Evolutionary conservation across 2,797 vertebrate genomes (phyloP).

Genomic region (Clarias platycephalus): DNA sequence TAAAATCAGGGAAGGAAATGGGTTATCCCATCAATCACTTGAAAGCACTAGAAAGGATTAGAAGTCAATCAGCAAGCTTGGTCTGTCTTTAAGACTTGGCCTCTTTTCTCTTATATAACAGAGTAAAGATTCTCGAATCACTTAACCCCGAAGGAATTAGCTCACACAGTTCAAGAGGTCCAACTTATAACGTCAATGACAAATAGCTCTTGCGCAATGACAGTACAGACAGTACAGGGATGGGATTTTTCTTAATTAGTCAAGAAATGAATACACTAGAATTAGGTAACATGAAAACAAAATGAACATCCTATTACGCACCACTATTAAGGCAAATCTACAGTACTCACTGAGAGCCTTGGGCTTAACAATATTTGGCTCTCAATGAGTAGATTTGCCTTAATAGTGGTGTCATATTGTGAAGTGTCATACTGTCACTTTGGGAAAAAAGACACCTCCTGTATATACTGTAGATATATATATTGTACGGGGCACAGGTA

Average conservation of each 20-base stretch:
- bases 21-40: conserved; percentile 1
- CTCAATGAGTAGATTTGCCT: too few species aligned
- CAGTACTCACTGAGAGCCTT: too few species aligned
- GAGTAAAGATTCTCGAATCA: conserved; percentile 62
- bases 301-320: conserved; percentile 46
- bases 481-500: too few species aligned
- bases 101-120: conserved; percentile 70
- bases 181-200: not conserved
- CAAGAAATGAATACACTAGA: conserved; percentile 25
- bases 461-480: not conserved
- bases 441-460: too few species aligned
- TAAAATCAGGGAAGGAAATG: not conserved
- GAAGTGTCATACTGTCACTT: too few species aligned
- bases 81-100: conserved; percentile 43
- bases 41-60: conserved; percentile 59
- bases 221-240: not conserved
- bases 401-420: too few species aligned
- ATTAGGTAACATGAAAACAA: conserved; percentile 42
- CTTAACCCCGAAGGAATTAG: conserved; percentile 40
- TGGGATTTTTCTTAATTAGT: not conserved
- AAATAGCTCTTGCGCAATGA: not conserved
- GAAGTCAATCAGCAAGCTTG: not conserved
- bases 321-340: not conserved
- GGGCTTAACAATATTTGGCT: too few species aligned
- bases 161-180: not conserved